A percentile compares a stretch with the other conserved stretches of the same genome.
phyloP scores from a whole-genome alignment of 2,888 invertebrate species.

The Pseudococcus longispinus region DNA sequence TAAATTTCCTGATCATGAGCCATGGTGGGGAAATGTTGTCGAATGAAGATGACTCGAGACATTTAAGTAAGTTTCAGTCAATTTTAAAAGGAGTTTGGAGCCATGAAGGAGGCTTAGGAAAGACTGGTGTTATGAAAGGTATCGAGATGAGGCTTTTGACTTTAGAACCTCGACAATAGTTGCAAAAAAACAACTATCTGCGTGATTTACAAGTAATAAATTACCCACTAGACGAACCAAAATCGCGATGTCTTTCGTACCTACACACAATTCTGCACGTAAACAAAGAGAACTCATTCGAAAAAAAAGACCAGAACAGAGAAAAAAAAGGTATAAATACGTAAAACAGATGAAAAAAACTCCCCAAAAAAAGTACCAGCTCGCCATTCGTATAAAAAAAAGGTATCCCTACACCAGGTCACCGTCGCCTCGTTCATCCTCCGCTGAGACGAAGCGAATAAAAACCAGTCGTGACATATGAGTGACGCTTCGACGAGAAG shows the following conservation, averaged over 20 bases:
- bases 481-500: constrained; percentile 52
- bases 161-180: no score
- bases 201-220: no score
- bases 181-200: no score
- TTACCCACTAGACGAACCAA: neutral
- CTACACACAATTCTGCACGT: neutral
- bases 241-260: neutral
- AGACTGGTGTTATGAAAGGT: no score
- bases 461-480: constrained; percentile 55
- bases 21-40: no score
- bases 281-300: neutral
- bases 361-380: neutral
- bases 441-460: constrained; percentile 52
- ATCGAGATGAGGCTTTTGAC: no score
- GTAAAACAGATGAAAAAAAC: neutral
- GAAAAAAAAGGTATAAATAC: neutral
- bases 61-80: no score
- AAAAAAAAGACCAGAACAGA: neutral
- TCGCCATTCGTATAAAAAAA: neutral
- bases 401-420: neutral
- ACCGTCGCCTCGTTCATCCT: neutral
- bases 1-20: no score
- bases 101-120: no score
- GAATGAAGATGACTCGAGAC: no score
- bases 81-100: no score